A percentile compares a stretch with the other conserved stretches of the same genome.
These are phyloP conservation scores for Cynoglossus semilaevis DNA, from an alignment of 2,113 vertebrate genomes.

Conservation along the genomic window DNA sequence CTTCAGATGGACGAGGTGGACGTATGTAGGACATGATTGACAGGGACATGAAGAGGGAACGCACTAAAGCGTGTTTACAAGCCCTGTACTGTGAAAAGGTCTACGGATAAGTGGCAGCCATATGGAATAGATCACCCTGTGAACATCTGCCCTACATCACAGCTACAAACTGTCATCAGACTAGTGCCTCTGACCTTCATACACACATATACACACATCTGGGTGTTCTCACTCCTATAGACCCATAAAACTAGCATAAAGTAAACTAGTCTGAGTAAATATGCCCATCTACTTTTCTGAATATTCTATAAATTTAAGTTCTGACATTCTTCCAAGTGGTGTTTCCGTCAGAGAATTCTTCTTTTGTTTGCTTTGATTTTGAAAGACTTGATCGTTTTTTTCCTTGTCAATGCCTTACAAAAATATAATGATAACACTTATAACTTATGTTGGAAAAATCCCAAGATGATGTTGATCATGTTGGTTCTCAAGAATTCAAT, in stretches of 20 bases:
- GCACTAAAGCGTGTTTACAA: conserved; percentile 68
- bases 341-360: too few relatives aligned
- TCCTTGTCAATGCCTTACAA: too few relatives aligned
- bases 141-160: conserved; percentile 73
- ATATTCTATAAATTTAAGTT: neutral
- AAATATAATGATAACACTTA: too few relatives aligned
- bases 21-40: conserved; percentile 76
- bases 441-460: too few relatives aligned
- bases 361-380: too few relatives aligned
- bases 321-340: too few relatives aligned
- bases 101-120: conserved; percentile 54
- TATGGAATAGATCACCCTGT: conserved; percentile 66
- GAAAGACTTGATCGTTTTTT: too few relatives aligned
- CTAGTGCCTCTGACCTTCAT: conserved; percentile 54
- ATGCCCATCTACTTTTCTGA: neutral
- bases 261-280: neutral
- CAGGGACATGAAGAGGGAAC: conserved; percentile 30
- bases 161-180: conserved; percentile 4
- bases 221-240: conserved; percentile 21
- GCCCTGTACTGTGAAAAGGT: conserved; percentile 66
- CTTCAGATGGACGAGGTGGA: conserved; percentile 66
- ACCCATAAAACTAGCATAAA: neutral
- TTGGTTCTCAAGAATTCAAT: too few relatives aligned
- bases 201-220: conserved; percentile 54
- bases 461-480: too few relatives aligned